Base-by-base conservation (phyloP, 2,888 invertebrate genomes). In the Troilus luridus region DNA sequence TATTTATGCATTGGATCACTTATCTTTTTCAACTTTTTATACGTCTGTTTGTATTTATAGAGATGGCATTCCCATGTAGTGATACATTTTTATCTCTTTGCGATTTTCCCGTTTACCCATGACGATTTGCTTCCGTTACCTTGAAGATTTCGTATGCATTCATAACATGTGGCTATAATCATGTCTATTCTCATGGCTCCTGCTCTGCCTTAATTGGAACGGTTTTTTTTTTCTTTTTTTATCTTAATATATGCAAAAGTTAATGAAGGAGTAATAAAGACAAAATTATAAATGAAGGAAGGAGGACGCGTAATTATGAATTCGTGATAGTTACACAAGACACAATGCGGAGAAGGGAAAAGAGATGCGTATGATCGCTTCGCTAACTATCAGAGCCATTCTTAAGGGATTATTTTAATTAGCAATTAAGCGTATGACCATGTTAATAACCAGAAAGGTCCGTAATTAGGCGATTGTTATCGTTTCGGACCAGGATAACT, bases 341-440 rank as follows among this genome's bases (percentile, higher is more conserved):
- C 89, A 89, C 60, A 5, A 89, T 81, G 89, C 91, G 88, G 64
- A 88, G 88, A 92, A 92, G 92, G 91, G 91, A 92, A 92, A 92
- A 92, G 92, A 92, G 92, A 92, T 85, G 85, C 72, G 17, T 77
- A 0, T 77, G 27, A 77, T 17, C 72, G 72, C 27, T 77, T 41
- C 8, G 72, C 72, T 77, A 77, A 8, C 41, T 41, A 77, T 77
- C 72, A 77, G 41, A 77, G 72, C 72, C 72, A 27, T 41, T 17
- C 72, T 77, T 77, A 17, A 21, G 72, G 72, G 19, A 77, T 77
- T 77, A 77, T 17, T 77, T 77, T 77, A 77, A 77, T 77, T 77
- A 41, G 41, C 9, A 77, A 77, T 77, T 8, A 77, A 77, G 19
- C 17, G 8, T 77, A 41, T 41, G 41, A 41, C 14, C 72, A 41